Evolutionary conservation across 2,797 vertebrate species (phyloP), one percentile per base, ranked within the genome.

Genomic region (Melanotaenia nigrans): DNA sequence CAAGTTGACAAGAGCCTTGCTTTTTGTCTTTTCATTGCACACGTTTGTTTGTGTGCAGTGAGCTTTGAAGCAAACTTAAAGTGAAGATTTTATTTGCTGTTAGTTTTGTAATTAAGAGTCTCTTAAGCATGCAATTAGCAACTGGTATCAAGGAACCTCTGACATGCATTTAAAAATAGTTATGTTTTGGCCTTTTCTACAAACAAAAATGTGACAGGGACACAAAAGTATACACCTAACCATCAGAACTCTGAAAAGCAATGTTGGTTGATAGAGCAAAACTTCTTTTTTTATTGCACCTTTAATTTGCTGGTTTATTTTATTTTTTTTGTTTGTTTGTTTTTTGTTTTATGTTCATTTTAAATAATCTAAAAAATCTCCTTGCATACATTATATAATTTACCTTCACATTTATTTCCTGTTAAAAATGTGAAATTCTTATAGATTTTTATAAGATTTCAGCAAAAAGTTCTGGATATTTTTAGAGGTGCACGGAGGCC

Each of bases 51-150:
- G 47, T 75, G 35, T 61, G 14, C 11, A 10, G 14, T 35, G 40
- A 30, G 59, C 51, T 65, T 68, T 28, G 24, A 71, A 54, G 24
- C 30, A 25, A 73, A 54, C 40, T 22, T 66, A 11, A 66, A 54
- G 54, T 84, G 58, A 64, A 42, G 75, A 72, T 73, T 89, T 81
- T 82, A 80, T 62, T 64, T 40, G 73, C 71, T 73, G 87, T 84
- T 67, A 68, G 14, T 49, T 75, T 33, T 64, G 45, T 80, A 79
- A 87, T 85, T 79, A 73, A 51, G 65, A 79, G 78, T 79, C 65
- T 77, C 70, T 33, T 81, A 28, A 49, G 3, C 35, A 61, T 68
- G 63, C 30, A 25, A 1, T 42, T 35, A 56, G 62, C 61, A 38
- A 61, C 25, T 75, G 56, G 77, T 85, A 63, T 8, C 32, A 73